phyloP scores from a whole-genome alignment of 2,113 vertebrate species.

The Erythrolamprus reginae region DNA sequence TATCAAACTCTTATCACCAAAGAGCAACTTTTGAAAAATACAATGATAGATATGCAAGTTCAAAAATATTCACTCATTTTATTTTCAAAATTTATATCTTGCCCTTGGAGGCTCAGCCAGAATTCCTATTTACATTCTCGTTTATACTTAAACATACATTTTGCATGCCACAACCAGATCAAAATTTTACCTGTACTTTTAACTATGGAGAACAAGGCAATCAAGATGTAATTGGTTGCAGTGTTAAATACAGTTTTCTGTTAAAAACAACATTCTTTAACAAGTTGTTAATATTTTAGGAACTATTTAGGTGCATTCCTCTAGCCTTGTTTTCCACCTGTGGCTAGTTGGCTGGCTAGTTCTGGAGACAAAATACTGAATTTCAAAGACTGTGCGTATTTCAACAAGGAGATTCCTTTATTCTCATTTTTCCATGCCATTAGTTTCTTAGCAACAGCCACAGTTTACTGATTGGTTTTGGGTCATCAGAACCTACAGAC shows the following conservation, averaged over 20 bases:
- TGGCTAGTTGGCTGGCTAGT: neutral
- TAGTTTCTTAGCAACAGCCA: constrained; percentile 3
- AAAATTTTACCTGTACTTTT: neutral
- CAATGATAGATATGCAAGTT: neutral
- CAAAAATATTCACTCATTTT: neutral
- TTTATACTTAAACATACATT: neutral
- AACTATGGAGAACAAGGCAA: neutral
- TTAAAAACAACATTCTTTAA: neutral
- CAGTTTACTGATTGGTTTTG: neutral
- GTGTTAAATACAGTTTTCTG: too few relatives aligned
- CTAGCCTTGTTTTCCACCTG: neutral
- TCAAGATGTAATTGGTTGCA: neutral
- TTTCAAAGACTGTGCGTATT: neutral
- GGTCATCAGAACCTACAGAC: neutral
- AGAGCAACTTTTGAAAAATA: neutral
- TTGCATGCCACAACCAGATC: neutral
- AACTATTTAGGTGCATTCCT: neutral
- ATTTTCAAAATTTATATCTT: neutral
- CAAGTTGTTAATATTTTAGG: neutral
- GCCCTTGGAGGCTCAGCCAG: neutral
- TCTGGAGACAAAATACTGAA: neutral
- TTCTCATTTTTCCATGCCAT: neutral
- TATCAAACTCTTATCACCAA: neutral
- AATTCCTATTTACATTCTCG: neutral
- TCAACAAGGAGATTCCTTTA: neutral